phyloP scores from a whole-genome alignment of 2,797 vertebrate species.

The Notolepis coatsorum region DNA sequence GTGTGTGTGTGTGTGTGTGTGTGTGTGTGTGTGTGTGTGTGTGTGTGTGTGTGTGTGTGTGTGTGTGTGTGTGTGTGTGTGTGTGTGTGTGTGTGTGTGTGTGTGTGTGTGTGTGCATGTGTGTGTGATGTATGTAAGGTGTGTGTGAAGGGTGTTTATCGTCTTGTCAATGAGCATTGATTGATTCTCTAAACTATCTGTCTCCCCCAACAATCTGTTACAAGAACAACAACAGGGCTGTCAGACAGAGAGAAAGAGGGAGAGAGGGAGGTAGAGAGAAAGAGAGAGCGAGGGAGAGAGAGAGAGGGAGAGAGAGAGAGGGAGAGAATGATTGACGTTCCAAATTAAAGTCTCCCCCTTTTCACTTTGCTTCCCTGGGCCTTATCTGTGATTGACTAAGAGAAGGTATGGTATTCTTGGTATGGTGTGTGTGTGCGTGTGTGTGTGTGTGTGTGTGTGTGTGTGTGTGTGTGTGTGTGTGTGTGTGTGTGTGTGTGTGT shows the following conservation, averaged over 20 bases:
- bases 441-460: constrained; percentile 7
- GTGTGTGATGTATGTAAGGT: constrained; percentile 2
- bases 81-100: background rate
- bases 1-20: constrained; percentile 10
- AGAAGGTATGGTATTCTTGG: no score
- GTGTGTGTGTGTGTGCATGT: constrained; percentile 18
- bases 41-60: no score
- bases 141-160: constrained; percentile 51
- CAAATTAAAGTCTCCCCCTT: constrained; percentile 26
- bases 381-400: constrained; percentile 39
- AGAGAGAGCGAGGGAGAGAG: constrained; percentile 23
- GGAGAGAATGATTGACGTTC: constrained; percentile 1
- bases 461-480: constrained; percentile 11
- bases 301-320: background rate
- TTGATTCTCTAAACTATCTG: constrained; percentile 50
- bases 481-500: background rate
- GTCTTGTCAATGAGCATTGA: constrained; percentile 67
- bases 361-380: constrained; percentile 4
- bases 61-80: constrained; percentile 13
- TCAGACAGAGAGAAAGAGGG: constrained; percentile 9
- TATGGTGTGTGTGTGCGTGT: background rate
- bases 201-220: constrained; percentile 50
- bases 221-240: constrained; percentile 15
- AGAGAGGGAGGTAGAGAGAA: background rate
- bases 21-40: constrained; percentile 9